Conservation (phyloP, 1,140 invertebrate species). For the Drosophila trapezifrons region DNA sequence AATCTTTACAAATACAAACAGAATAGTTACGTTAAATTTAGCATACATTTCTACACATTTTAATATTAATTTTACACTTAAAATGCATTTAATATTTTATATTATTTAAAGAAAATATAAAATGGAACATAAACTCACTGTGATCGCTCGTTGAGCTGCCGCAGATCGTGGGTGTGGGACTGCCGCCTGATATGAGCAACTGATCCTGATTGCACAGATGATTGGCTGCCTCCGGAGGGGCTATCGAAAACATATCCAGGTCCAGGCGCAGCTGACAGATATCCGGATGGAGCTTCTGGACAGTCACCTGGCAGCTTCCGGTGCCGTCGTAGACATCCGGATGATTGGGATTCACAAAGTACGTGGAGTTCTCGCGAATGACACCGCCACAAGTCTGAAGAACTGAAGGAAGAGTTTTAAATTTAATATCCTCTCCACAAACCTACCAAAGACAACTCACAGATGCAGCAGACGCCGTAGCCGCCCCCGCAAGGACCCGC, state of each 20-base stretch:
- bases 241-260: slow-evolving; percentile 90
- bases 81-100: neutral
- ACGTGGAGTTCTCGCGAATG: slow-evolving; percentile 91
- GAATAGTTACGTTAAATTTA: neutral
- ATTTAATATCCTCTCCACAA: too few species aligned
- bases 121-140: slow-evolving; percentile 86
- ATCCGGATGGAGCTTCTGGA: slow-evolving; percentile 90
- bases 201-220: slow-evolving; percentile 93
- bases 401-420: slow-evolving; percentile 85
- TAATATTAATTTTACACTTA: neutral
- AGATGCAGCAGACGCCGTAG: slow-evolving; percentile 82
- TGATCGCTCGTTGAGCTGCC: slow-evolving; percentile 93
- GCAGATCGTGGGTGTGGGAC: slow-evolving; percentile 91
- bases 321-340: slow-evolving; percentile 90
- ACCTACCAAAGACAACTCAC: slow-evolving; percentile 58
- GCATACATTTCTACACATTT: neutral
- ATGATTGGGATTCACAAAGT: slow-evolving; percentile 92
- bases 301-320: slow-evolving; percentile 92
- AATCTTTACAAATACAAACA: too few species aligned
- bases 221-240: slow-evolving; percentile 89
- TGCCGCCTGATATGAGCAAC: slow-evolving; percentile 92
- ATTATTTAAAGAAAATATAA: neutral
- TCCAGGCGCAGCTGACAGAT: slow-evolving; percentile 94
- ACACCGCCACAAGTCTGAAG: slow-evolving; percentile 90
- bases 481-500: slow-evolving; percentile 91